These are phyloP conservation scores for Autographa pulchrina DNA, from an alignment of 2,888 invertebrate genomes.

Conservation along the genomic window DNA sequence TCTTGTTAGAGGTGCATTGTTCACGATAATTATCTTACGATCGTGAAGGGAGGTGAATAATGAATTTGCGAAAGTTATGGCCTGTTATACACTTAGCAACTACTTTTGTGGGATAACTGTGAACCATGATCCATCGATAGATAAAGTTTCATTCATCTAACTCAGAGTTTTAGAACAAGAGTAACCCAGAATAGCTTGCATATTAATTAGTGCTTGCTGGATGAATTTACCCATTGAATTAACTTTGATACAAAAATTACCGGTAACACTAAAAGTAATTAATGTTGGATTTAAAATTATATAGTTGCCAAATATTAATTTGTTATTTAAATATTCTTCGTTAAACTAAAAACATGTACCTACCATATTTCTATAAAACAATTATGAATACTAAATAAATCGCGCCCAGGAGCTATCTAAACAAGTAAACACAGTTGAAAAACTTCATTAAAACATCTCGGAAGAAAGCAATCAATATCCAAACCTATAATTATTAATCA, in stretches of 20 bases:
- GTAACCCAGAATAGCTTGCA: background rate
- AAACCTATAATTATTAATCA: constrained; percentile 57
- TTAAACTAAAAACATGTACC: too few species aligned
- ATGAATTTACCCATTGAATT: too few species aligned
- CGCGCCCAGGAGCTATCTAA: constrained; percentile 45
- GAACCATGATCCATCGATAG: background rate
- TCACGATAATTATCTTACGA: constrained; percentile 50
- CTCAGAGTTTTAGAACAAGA: background rate
- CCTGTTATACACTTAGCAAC: constrained; percentile 26
- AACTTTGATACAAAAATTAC: too few species aligned
- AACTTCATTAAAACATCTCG: constrained; percentile 58
- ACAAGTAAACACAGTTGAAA: constrained; percentile 36
- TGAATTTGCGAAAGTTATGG: constrained; percentile 44
- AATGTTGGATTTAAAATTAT: background rate
- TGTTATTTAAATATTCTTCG: too few species aligned
- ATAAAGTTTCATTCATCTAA: background rate
- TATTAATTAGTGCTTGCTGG: background rate
- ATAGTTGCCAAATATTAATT: too few species aligned
- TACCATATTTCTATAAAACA: constrained; percentile 19
- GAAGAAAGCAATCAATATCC: constrained; percentile 56
- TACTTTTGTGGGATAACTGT: constrained; percentile 11
- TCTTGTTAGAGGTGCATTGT: constrained; percentile 54
- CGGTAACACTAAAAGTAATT: too few species aligned
- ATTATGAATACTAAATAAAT: constrained; percentile 38
- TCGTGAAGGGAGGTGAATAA: constrained; percentile 47